A percentile compares a stretch with the other conserved stretches of the same genome.
Conservation (phyloP, 2,888 invertebrate species). For the Ornithoptera priamus region DNA sequence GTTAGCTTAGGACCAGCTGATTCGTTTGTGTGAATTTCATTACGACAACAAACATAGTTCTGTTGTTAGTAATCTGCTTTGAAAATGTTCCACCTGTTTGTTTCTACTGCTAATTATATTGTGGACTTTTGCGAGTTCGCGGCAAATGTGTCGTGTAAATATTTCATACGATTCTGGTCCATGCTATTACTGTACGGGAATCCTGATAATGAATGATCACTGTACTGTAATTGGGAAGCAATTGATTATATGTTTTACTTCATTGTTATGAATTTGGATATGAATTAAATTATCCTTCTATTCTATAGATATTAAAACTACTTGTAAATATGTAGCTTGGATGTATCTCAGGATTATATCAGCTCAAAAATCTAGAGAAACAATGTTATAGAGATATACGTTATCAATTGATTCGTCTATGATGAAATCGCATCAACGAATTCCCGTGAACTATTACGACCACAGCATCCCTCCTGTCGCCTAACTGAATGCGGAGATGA, state of each 20-base stretch:
- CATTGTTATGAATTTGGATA: no score
- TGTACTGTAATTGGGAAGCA: no score
- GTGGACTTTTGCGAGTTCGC: not conserved
- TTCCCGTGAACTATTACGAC: constrained; percentile 6
- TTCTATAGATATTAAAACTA: no score
- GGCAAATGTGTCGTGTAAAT: not conserved
- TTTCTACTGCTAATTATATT: constrained; percentile 22
- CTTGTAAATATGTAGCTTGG: no score
- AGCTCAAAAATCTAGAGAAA: no score
- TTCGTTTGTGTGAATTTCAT: constrained; percentile 33
- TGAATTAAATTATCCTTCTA: no score
- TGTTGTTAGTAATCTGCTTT: constrained; percentile 14
- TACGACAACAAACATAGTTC: constrained; percentile 31
- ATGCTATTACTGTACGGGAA: no score
- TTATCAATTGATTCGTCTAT: not conserved
- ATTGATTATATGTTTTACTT: no score
- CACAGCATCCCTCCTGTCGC: constrained; percentile 8
- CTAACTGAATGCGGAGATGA: constrained; percentile 21
- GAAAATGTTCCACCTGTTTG: constrained; percentile 12
- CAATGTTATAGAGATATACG: no score
- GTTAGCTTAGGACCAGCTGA: constrained; percentile 31
- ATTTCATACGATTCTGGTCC: no score
- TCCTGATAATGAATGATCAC: no score
- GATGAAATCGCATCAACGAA: not conserved
- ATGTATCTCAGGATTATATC: no score